Base-by-base conservation (phyloP, 2,113 vertebrate genomes). In the Sebastes schlegelii region DNA sequence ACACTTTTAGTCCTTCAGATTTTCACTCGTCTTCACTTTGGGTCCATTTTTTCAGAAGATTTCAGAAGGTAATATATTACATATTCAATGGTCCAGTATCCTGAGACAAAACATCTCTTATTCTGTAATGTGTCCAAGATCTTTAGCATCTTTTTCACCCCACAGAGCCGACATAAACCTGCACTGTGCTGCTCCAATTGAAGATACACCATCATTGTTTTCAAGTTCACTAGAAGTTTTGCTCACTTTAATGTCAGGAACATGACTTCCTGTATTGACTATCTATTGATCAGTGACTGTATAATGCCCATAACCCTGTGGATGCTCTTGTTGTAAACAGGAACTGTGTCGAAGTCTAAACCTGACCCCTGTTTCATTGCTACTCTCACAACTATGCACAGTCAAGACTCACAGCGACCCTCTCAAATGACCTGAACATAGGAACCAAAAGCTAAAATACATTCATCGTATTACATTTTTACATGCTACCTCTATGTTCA, bases 401-500 rank as follows among this genome's bases (percentile, higher is more conserved):
- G 64, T 26, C 62, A 72, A 68, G 71, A 87, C 84, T 61, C 69
- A 88, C 75, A 80, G 67, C 65, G 43, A 88, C 74, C 73, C 70
- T 62, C 77, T 86, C 43, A 2, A 74, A 64, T 77, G 51, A 80
- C 61, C 79, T 46, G 9, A 83, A 83, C 64, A 40, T 63, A 48
- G 69, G 74, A 86, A 75, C 73, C 64, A 64, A 69, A 87, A 79
- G 72, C 74, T 84, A 70, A 88, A 88, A 79, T 89, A 92, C 92
- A 93, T 94, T 92, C 90, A 88, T 85, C 40, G 66, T 63, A 80
- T 84, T 77, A 92, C 64, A 80, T 67, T 76, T 90, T 69, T 84
- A 94, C 91, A 92, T 91, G 88, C 90, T 92, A 91, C 83, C 82
- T 85, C 77, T 84, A 91, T 57, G 67, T 77, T 89, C 81, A 88